These are phyloP conservation scores for Coecobrya sp. DNA, from an alignment of 2,888 invertebrate species.

Conservation along the genomic window DNA sequence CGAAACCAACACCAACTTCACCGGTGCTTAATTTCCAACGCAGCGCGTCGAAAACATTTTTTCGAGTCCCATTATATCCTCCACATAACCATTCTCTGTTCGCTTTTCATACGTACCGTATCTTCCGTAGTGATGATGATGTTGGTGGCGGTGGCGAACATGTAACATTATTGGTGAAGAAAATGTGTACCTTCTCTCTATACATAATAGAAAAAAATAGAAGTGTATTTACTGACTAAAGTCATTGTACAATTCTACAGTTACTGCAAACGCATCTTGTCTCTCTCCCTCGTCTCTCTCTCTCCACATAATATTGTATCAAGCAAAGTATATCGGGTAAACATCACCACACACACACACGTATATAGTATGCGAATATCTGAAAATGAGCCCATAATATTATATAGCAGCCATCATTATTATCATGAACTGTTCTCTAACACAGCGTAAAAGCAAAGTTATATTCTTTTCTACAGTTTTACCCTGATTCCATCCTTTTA, in stretches of 20 bases:
- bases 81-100: constrained; percentile 29
- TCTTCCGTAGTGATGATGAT: not conserved
- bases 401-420: constrained; percentile 54
- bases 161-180: not conserved
- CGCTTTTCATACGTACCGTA: not conserved
- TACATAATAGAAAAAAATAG: not conserved
- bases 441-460: constrained; percentile 38
- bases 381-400: not conserved
- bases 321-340: not conserved
- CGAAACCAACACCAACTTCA: constrained; percentile 59
- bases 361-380: not conserved
- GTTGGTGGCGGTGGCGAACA: not conserved
- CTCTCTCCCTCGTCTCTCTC: not conserved
- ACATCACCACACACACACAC: too few species aligned
- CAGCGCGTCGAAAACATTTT: constrained; percentile 68
- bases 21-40: constrained; percentile 75
- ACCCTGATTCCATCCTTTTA: constrained; percentile 57
- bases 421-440: constrained; percentile 37
- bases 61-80: constrained; percentile 58
- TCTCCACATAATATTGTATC: not conserved
- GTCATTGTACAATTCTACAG: constrained; percentile 49
- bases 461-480: constrained; percentile 39
- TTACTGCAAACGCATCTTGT: constrained; percentile 44
- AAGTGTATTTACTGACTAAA: constrained; percentile 30
- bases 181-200: not conserved